Evolutionary conservation across 2,797 vertebrate species (phyloP).

Genomic region (Helostoma temminkii): DNA sequence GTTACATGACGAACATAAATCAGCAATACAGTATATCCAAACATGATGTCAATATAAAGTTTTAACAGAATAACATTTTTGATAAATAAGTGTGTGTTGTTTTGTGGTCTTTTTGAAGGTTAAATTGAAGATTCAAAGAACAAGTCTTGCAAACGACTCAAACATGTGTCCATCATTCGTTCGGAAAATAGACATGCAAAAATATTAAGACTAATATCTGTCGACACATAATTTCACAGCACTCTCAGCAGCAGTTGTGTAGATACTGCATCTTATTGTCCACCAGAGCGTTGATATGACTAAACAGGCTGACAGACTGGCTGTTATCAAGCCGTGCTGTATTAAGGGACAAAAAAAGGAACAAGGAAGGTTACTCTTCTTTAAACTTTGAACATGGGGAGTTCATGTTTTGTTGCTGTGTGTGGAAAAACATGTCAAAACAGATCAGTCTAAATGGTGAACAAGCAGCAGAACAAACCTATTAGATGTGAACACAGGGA

Average conservation of each 20-base stretch:
- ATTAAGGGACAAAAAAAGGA: constrained; percentile 5
- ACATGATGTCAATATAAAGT: too few relatives aligned
- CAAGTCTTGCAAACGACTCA: neutral
- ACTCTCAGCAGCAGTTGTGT: constrained; percentile 4
- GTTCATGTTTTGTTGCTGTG: neutral
- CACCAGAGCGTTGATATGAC: constrained; percentile 21
- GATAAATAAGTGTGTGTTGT: too few relatives aligned
- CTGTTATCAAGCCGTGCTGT: neutral
- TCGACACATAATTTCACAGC: neutral
- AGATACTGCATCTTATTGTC: constrained; percentile 13
- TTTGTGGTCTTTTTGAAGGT: too few relatives aligned
- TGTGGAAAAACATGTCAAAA: neutral
- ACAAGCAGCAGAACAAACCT: neutral
- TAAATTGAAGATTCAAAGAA: too few relatives aligned
- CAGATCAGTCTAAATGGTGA: neutral
- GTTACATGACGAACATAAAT: neutral
- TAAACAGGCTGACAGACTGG: neutral
- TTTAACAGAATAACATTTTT: too few relatives aligned
- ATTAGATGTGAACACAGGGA: neutral
- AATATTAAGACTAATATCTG: neutral
- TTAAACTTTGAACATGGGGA: neutral
- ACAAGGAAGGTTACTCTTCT: neutral
- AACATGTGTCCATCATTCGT: neutral
- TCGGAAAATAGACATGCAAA: neutral
- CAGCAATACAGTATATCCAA: neutral